Evolutionary conservation across 2,113 vertebrate genomes (phyloP), one percentile per base, ranked within the genome.

Genomic region (Ovis canadensis): DNA sequence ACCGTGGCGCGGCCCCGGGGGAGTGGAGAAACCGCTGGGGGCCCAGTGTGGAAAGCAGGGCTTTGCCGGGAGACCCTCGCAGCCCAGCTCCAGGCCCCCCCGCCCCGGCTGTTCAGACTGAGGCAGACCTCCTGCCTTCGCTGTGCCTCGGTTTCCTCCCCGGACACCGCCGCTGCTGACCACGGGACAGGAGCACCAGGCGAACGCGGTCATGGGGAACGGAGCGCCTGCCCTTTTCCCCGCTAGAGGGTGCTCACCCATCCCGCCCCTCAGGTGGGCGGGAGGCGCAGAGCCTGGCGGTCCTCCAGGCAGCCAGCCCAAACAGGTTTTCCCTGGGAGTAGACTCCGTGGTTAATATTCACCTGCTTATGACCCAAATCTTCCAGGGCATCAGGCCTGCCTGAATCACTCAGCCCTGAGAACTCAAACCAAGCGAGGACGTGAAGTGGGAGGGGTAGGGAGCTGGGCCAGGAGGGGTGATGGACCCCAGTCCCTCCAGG

Each of bases 301-400:
- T 6, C 1, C 40, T 78, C 78, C 62, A 50, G 77, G 54, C 45
- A 90, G 83, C 71, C 90, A 29, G 96, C 48, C 71, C 94, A 19
- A 55, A 92, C 92, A 50, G 78, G 81, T 84, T 23, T 87, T 21
- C 52, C 9, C 33, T 74, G 5, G 0, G 67, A 74, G 40, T 14
- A 13, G 33, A n/a, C 50, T 8, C 52, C 12, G 0, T 31, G 27
- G 23, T 95, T 97, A 88, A 95, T 96, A 95, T 95, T 96, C 94
- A 97, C 92, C 80, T 59, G 23, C 25, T n/a, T 16, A 11, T 88
- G 85, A 80, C 81, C 71, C 84, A 85, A 33, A 95, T 95, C 92
- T 88, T 27, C 40, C 9, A 17, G 83, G 77, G 27, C 62, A 87
- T 80, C 87, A n/a, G 90, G 29, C 71, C 52, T 50, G 33, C 94